Evolutionary conservation across 2,113 vertebrate genomes (phyloP).

Genomic region (Sander lucioperca): DNA sequence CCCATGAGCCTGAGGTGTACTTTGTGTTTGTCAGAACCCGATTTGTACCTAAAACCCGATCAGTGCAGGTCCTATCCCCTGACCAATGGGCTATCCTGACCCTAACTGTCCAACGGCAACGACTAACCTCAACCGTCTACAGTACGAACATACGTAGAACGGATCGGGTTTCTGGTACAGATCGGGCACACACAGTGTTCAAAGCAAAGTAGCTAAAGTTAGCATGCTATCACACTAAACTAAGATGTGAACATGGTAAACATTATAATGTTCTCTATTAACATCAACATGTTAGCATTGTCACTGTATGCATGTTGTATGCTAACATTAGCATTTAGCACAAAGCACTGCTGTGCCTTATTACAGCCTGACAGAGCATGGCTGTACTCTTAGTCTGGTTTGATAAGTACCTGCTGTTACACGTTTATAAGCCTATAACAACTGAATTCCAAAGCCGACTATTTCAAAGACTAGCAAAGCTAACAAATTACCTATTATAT

Average conservation of each 20-base stretch:
- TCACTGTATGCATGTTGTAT: neutral
- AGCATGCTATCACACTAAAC: neutral
- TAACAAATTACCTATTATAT: neutral
- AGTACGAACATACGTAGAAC: no score
- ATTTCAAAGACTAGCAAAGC: neutral
- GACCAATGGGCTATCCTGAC: no score
- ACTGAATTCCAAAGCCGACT: neutral
- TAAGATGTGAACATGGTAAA: neutral
- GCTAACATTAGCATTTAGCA: constrained; percentile 1
- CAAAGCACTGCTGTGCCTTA: neutral
- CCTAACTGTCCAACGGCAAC: no score
- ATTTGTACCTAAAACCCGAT: no score
- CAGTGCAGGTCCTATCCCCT: no score
- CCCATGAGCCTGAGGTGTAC: no score
- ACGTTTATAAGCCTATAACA: neutral
- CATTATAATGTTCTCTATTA: neutral
- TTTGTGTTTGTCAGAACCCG: no score
- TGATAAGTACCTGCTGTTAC: neutral
- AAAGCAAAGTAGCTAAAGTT: no score
- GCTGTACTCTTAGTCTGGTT: neutral
- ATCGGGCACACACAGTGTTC: no score
- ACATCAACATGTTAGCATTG: neutral
- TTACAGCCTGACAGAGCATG: constrained; percentile 8
- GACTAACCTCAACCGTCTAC: no score
- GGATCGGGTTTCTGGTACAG: no score